Base-by-base conservation (phyloP, 2,888 invertebrate species). In the Macrophya alboannulata region DNA sequence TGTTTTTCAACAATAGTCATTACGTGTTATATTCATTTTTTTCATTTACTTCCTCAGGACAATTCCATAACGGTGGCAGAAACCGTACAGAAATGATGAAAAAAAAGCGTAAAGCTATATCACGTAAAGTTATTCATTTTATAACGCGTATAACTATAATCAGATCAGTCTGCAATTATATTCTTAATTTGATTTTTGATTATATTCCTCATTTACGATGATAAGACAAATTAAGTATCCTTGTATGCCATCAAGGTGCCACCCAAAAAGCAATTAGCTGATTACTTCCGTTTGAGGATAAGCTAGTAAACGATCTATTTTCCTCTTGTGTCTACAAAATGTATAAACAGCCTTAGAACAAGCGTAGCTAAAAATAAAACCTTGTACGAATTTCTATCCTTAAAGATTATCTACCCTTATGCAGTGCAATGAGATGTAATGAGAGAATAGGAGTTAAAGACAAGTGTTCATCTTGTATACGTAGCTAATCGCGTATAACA, bases 1-100 rank as follows among this genome's bases (percentile, higher is more conserved):
- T 84, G 84, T 84, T 62, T 59, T 72, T 74, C 37, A n/a, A 62
- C 65, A 48, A 85, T 21, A 82, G 40, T 43, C 17, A 8, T 21
- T 31, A 31, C 31, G 31, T 21, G 21, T 17, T 10, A 25, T 25
- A 55, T 43, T 68, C n/a, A 84, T 43, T 51, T 59, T 43, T 45
- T 25, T 48, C 45, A 51, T 21, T 51, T 48, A 21, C 25, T 48
- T 12, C 12, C n/a, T 25, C 25, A 3, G 15, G 9, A 76, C 21
- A 48, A 21, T 48, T 17, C 1, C 31, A 31, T 31, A 48, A 45
- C 40, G 40, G 71, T 1, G 40, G 8, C 9, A 37, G 3, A 71
- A 71, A 37, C 17, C 71, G 25, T 62, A 62, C 12, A 71, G 40
- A 40, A 68, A 71, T 71, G 40, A 37, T 71, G 6, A 51, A n/a